These are phyloP conservation scores for Cynodonichthys magdalenae DNA, from an alignment of 2,797 vertebrate species.

Conservation along the genomic window DNA sequence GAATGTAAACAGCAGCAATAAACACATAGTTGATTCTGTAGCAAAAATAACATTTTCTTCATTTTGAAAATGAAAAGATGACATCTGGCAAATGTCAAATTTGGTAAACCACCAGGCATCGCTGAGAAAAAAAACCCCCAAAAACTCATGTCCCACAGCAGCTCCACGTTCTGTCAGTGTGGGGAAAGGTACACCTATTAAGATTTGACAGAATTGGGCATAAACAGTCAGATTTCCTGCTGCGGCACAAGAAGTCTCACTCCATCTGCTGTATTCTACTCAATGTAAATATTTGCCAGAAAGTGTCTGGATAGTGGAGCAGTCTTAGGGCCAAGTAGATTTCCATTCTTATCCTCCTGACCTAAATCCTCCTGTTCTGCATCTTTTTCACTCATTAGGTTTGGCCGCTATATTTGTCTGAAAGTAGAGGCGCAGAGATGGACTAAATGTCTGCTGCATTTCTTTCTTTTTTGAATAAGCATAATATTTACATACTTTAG, in stretches of 20 bases:
- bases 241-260: background rate
- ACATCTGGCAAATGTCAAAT: background rate
- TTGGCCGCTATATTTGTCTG: no score
- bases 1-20: background rate
- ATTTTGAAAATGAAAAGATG: background rate
- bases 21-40: no score
- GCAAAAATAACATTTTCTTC: background rate
- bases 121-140: background rate
- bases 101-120: background rate
- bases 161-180: background rate
- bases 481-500: no score
- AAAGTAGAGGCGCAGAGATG: no score
- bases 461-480: no score
- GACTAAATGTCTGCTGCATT: no score
- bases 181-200: background rate
- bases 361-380: no score
- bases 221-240: constrained; percentile 2
- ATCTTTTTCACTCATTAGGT: no score
- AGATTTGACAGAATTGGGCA: background rate
- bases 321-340: no score
- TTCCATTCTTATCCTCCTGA: no score
- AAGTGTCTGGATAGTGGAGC: no score
- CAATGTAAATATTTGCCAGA: background rate
- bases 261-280: background rate
- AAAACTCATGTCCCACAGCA: background rate